Evolutionary conservation across 2,888 invertebrate species (phyloP).

Genomic region (Eueremaeus valkanovi): DNA sequence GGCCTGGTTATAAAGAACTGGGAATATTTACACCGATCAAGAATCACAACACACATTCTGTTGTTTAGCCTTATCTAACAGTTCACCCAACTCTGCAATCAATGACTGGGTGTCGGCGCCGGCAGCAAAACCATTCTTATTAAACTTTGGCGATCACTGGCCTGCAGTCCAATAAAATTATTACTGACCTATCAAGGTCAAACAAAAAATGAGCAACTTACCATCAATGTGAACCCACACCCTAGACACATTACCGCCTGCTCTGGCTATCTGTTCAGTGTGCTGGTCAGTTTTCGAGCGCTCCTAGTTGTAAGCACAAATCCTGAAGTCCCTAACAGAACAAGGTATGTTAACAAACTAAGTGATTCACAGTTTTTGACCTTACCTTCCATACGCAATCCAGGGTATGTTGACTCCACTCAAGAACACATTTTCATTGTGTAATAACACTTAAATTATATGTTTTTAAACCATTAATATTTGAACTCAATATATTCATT

Average conservation of each 20-base stretch:
- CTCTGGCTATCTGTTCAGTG: background rate
- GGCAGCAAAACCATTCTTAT: background rate
- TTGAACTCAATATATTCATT: too few relatives aligned
- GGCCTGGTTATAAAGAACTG: too few relatives aligned
- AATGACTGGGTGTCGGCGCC: background rate
- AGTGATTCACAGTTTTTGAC: background rate
- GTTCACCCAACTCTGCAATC: background rate
- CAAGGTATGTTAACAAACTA: background rate
- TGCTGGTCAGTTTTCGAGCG: background rate
- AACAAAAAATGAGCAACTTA: too few relatives aligned
- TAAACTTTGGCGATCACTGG: conserved; percentile 9
- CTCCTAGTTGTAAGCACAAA: background rate
- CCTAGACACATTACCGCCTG: background rate
- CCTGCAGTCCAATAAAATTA: too few relatives aligned
- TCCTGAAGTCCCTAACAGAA: conserved; percentile 1
- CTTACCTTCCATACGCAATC: background rate
- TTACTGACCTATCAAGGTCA: too few relatives aligned
- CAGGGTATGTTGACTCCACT: background rate
- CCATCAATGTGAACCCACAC: conserved; percentile 4
- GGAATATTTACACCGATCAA: background rate
- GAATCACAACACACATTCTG: background rate
- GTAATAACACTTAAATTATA: too few relatives aligned
- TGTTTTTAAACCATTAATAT: too few relatives aligned
- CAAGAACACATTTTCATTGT: background rate
- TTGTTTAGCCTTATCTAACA: background rate